A percentile compares a stretch with the other conserved stretches of the same genome.
Evolutionary conservation across 2,888 invertebrate species (phyloP).

Genomic region (Apamea epomidion): DNA sequence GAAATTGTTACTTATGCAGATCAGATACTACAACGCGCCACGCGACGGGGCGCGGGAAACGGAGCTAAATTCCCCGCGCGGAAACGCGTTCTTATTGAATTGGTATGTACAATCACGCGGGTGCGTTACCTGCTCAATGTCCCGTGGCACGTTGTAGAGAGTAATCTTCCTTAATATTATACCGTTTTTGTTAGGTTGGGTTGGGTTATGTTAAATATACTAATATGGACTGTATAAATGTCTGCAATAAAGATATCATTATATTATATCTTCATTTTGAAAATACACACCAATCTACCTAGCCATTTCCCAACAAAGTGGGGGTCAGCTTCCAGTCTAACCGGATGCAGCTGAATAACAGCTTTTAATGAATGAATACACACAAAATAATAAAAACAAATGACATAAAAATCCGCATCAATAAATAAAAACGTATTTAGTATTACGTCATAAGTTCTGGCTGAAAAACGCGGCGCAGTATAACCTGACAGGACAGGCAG

Average conservation of each 20-base stretch:
- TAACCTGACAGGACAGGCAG: slow-evolving; percentile 38
- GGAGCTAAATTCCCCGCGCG: too few relatives aligned
- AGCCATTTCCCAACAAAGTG: too few relatives aligned
- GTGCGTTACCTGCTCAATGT: too few relatives aligned
- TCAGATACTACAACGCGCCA: too few relatives aligned
- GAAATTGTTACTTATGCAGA: not conserved
- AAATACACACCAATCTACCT: not conserved
- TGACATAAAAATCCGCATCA: slow-evolving; percentile 1
- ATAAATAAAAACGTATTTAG: slow-evolving; percentile 39
- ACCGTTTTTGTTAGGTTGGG: too few relatives aligned
- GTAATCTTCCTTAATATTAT: too few relatives aligned
- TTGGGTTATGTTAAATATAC: too few relatives aligned
- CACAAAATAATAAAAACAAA: slow-evolving; percentile 4
- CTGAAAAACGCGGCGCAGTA: slow-evolving; percentile 44
- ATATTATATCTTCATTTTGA: not conserved
- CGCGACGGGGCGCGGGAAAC: too few relatives aligned
- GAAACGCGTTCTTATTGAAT: too few relatives aligned
- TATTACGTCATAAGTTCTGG: slow-evolving; percentile 37
- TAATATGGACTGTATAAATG: not conserved
- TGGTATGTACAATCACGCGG: too few relatives aligned
- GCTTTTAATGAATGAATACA: not conserved
- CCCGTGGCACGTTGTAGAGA: too few relatives aligned
- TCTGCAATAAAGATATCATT: not conserved
- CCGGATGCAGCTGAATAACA: not conserved
- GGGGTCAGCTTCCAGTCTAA: not conserved